These are phyloP conservation scores for Lymantria monacha DNA, from an alignment of 2,888 invertebrate species.

Conservation along the genomic window DNA sequence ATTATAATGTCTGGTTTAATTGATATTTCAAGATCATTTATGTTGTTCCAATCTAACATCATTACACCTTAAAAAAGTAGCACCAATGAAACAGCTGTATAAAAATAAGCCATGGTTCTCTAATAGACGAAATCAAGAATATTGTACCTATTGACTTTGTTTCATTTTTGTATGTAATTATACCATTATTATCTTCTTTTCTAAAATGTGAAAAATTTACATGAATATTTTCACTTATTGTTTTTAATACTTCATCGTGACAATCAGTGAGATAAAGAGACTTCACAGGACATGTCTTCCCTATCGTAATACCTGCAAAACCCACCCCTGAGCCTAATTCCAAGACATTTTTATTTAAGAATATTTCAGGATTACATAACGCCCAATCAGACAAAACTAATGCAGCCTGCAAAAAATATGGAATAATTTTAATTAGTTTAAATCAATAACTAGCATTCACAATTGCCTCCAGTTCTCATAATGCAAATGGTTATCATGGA, in stretches of 20 bases:
- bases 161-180: constrained; percentile 30
- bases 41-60: constrained; percentile 61
- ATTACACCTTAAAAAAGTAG: constrained; percentile 49
- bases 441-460: too few relatives aligned
- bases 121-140: not conserved
- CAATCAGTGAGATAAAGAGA: constrained; percentile 86
- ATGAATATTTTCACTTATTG: constrained; percentile 83
- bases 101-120: not conserved
- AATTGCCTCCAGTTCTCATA: too few relatives aligned
- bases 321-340: constrained; percentile 92
- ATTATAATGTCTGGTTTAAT: constrained; percentile 63
- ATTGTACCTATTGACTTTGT: constrained; percentile 42
- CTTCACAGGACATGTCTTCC: constrained; percentile 77
- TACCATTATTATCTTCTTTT: constrained; percentile 15
- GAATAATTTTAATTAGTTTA: not conserved
- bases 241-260: constrained; percentile 84
- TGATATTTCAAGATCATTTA: constrained; percentile 36
- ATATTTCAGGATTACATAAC: constrained; percentile 72
- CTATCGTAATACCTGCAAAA: constrained; percentile 85
- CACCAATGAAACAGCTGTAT: not conserved
- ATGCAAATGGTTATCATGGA: too few relatives aligned
- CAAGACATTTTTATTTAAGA: constrained; percentile 82
- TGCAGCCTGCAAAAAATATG: constrained; percentile 81
- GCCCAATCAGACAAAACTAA: constrained; percentile 88
- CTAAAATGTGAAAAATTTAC: constrained; percentile 75